Base-by-base conservation (phyloP, 2,888 invertebrate species). In the Emesis furor region DNA sequence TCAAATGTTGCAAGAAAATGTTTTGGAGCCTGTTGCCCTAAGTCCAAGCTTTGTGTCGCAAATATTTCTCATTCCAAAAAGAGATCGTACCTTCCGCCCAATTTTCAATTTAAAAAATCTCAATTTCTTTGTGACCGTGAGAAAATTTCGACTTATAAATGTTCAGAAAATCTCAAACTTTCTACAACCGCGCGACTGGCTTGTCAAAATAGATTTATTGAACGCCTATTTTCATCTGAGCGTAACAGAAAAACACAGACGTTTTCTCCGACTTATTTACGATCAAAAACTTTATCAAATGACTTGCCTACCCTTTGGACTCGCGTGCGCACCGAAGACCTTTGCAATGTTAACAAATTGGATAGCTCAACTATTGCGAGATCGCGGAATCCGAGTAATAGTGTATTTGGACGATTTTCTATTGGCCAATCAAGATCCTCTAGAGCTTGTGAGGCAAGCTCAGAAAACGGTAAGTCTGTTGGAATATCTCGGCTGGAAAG, bases 191-290 rank as follows among this genome's bases (percentile, higher is more conserved):
- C 73, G 55, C 67, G 83, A 85, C 46, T 85, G 85, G 86, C 81
- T 85, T 82, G 77, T 75, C n/a, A 83, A 83, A 35, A n/a, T 83
- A 39, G 85, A 85, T 62, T 39, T 86, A 2, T 79, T 68, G 46
- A 83, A 87, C 32, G 84, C 86, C 10, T 86, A 87, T 42, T 83
- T 79, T 32, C 83, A 86, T 72, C 4, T 85, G 7, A 83, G 80
- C 5, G 79, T 85, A 39, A 17, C 24, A 32, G 12, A 35, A 10
- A 30, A 68, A 35, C 83, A 86, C 62, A 71, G 84, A 55, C 32
- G 78, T 4, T 86, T 71, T 65, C 76, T 83, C 1, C 82, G 80
- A 3, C 32, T 85, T 76, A 82, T 80, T n/a, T 83, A 83, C 42
- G 14, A 42, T 3, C 12, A 42, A 7, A 12, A 42, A 42, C 42